Conservation (phyloP, 2,797 vertebrate genomes). For the Tragelaphus eurycerus region DNA sequence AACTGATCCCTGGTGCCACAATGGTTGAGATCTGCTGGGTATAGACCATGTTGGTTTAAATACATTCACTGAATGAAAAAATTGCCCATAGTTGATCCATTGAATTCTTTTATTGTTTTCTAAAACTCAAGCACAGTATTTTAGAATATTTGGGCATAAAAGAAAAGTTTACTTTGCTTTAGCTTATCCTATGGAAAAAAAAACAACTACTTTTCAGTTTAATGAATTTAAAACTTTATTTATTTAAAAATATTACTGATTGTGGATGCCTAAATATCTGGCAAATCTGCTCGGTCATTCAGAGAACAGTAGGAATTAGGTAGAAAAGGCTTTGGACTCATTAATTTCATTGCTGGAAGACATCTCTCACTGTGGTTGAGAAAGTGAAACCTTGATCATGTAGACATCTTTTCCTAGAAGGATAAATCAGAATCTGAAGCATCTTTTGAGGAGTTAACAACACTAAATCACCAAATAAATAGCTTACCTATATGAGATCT, state of each 20-base stretch:
- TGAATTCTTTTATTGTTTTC: not conserved
- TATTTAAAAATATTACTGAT: not conserved
- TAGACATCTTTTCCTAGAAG: not conserved
- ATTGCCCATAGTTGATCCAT: not conserved
- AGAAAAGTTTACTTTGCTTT: not conserved
- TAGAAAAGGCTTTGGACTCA: not conserved
- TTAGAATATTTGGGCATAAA: not conserved
- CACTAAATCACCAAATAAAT: not conserved
- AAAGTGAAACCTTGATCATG: not conserved
- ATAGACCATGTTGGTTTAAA: not conserved
- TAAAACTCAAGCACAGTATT: not conserved
- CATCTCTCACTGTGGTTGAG: not conserved
- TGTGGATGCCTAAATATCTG: not conserved
- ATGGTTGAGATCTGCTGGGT: not conserved
- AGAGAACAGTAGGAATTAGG: not conserved
- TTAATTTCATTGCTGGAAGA: too few relatives aligned
- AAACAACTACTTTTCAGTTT: not conserved
- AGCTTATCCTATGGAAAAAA: not conserved
- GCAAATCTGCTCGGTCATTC: fast-evolving
- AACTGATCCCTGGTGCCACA: not conserved
- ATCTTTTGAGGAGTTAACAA: not conserved
- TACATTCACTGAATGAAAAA: not conserved
- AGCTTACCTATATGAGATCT: not conserved
- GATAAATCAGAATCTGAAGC: not conserved
- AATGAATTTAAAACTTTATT: not conserved